Evolutionary conservation across 1,140 invertebrate species (phyloP), one percentile per base, ranked within the genome.

Genomic region (Penaeus chinensis): DNA sequence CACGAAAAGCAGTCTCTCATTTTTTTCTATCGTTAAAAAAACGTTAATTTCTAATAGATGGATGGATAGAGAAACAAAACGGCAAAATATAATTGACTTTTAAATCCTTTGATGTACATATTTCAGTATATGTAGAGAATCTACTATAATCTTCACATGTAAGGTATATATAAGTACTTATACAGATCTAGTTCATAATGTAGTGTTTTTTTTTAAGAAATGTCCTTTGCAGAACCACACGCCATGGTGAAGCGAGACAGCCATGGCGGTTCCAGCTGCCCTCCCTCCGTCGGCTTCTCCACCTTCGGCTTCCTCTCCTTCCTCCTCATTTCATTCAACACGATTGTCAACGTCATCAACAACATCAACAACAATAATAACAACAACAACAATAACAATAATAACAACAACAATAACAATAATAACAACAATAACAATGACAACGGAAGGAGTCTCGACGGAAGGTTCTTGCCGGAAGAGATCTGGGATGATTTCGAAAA

Each of bases 221-320:
- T 54, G 54, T 54, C 16, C 16, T 54, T 47, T 54, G 16, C 54
- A 65, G n/a, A 60, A 76, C 18, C 32, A 27, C 32, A 76, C 85
- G 32, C 61, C 22, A n/a, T 65, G 22, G 66, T 99, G 95, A 71
- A 99, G 93, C 63, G 95, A 91, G 90, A 99, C 96, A 5, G 98
- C 98, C 8, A 97, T 96, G 91, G 98, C 95, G 91, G 98, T 95
- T 93, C 99, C 98, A 99, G 99, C 94, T 99, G 97, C 96, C 96
- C 97, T 92, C 99, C 99, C 93, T 99, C 98, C 93, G 98, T 97
- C 79, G 96, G 98, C 80, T 97, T 93, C 92, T 98, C 96, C 81
- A 98, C 95, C 92, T 84, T 89, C 62, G 88, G 88, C 83, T 97
- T 95, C 84, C 97, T 94, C 91, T 97, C 96, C n/a, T 94, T 94